Percentiles rank a stretch among this genome's conserved stretches.
These are phyloP conservation scores for Rhynchophorus ferrugineus DNA, from an alignment of 1,140 invertebrate species.

Conservation along the genomic window DNA sequence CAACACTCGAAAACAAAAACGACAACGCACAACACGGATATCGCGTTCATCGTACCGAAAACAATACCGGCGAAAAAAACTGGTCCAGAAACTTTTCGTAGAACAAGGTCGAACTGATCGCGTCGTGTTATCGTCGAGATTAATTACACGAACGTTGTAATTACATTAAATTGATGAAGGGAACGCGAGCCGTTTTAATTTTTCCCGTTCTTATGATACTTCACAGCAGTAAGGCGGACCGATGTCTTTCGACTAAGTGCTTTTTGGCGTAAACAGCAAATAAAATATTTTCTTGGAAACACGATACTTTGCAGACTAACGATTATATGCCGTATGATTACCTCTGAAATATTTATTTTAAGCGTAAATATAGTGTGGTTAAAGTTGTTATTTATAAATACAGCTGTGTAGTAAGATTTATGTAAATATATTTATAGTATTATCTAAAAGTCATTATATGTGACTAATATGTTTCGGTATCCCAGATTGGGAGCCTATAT, in stretches of 20 bases:
- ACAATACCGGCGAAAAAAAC: neutral
- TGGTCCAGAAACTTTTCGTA: too few relatives aligned
- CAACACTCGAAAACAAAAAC: neutral
- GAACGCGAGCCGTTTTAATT: neutral
- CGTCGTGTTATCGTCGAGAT: constrained; percentile 4
- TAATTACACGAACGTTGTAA: constrained; percentile 5
- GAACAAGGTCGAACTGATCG: neutral
- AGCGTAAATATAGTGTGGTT: too few relatives aligned
- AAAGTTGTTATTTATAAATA: too few relatives aligned
- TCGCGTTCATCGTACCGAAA: neutral
- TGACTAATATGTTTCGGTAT: neutral
- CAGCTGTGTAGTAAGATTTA: neutral
- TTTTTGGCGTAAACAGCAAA: neutral
- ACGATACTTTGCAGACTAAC: neutral
- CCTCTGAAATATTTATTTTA: too few relatives aligned
- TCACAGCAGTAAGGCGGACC: neutral
- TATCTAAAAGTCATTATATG: neutral
- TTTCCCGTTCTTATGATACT: neutral
- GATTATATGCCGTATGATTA: too few relatives aligned
- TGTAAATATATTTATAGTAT: neutral
- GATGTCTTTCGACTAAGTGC: neutral
- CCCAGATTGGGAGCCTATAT: too few relatives aligned
- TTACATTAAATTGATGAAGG: neutral
- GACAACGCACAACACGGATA: neutral
- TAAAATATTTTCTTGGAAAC: neutral